These are phyloP conservation scores for Sander lucioperca DNA, from an alignment of 2,113 vertebrate species.

Conservation along the genomic window DNA sequence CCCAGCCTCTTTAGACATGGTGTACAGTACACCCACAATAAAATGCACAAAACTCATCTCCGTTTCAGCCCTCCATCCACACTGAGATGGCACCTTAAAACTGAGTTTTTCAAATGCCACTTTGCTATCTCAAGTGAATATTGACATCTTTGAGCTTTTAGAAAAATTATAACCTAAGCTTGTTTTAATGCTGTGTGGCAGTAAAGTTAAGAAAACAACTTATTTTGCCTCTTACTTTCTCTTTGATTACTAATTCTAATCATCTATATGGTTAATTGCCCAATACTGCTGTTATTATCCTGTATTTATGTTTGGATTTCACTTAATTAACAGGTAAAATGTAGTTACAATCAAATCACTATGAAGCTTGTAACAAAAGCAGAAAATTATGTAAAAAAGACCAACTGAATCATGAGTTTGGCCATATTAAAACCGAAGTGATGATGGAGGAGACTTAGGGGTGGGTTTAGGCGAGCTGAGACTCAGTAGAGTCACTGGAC, in stretches of 20 bases:
- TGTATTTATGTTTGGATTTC: background rate
- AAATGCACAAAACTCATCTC: background rate
- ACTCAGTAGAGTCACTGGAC: background rate
- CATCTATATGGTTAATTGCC: background rate
- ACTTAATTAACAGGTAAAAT: background rate
- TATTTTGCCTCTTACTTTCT: background rate
- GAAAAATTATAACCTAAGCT: background rate
- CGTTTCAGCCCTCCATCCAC: background rate
- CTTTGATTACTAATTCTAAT: background rate
- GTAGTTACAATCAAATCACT: background rate
- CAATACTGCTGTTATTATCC: background rate
- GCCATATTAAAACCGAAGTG: background rate
- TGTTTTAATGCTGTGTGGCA: background rate
- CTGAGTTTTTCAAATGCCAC: background rate
- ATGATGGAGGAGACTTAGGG: background rate
- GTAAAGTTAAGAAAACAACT: background rate
- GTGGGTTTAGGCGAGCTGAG: background rate
- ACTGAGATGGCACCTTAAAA: background rate
- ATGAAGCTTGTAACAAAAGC: background rate
- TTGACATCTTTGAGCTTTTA: background rate
- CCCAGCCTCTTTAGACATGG: background rate
- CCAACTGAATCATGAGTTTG: background rate
- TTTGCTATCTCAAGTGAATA: background rate
- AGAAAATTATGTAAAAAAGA: background rate
- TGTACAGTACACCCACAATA: background rate